Percentiles rank a stretch among this genome's conserved stretches.
Conservation (phyloP, 2,888 invertebrate genomes). For the Drosophila cyrtoloma region DNA sequence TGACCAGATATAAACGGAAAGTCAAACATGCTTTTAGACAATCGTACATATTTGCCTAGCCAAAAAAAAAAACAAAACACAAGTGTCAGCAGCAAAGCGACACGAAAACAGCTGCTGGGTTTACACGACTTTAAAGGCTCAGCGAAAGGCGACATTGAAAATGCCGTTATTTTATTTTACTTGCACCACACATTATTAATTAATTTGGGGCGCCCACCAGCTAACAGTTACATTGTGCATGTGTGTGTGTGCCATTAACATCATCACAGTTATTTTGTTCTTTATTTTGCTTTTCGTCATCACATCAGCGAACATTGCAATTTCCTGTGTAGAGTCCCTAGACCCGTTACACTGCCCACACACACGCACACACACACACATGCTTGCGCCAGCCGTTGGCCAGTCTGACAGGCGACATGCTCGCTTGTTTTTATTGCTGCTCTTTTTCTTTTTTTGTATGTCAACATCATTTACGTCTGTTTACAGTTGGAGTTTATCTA, state of each 20-base stretch:
- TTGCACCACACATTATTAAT: constrained; percentile 69
- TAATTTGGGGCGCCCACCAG: constrained; percentile 65
- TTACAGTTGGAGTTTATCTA: constrained; percentile 48
- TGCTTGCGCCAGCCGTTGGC: constrained; percentile 70
- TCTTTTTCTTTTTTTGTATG: constrained; percentile 27
- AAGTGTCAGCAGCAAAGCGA: constrained; percentile 22
- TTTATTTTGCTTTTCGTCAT: constrained; percentile 66
- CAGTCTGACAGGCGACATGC: constrained; percentile 75
- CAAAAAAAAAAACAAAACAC: constrained; percentile 41
- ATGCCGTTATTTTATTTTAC: constrained; percentile 3
- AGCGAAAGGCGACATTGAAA: constrained; percentile 8
- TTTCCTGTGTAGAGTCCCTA: constrained; percentile 62
- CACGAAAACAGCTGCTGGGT: constrained; percentile 63
- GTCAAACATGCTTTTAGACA: constrained; percentile 44
- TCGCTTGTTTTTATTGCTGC: constrained; percentile 13
- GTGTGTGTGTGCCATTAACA: constrained; percentile 26
- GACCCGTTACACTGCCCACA: not conserved
- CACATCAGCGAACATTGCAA: constrained; percentile 58
- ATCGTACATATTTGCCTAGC: constrained; percentile 25
- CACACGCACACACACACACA: not conserved
- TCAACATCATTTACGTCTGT: constrained; percentile 62
- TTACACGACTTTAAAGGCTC: constrained; percentile 46
- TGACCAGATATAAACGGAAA: constrained; percentile 64
- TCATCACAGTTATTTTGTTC: constrained; percentile 48
- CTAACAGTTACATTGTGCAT: constrained; percentile 12